Percentiles rank a stretch among this genome's conserved stretches.
Conservation (phyloP, 2,797 vertebrate species). For the Sebastes miniatus region DNA sequence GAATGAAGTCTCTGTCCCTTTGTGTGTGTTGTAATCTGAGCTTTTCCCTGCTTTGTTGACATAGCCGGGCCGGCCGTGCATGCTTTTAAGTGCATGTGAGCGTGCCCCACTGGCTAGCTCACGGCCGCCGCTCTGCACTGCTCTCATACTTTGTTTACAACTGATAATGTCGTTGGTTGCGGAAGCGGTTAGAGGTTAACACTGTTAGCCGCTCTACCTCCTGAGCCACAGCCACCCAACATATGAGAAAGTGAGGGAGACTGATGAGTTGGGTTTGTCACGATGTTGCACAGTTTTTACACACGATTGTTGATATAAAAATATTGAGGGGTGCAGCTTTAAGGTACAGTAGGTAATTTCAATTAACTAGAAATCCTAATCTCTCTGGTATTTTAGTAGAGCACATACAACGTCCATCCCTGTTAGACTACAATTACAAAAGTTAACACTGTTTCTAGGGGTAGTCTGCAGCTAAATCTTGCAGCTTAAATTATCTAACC, state of each 20-base stretch:
- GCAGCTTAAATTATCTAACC: not conserved
- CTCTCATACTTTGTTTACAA: rapidly evolving
- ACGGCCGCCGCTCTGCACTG: not conserved
- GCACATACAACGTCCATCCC: not conserved
- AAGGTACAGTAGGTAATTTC: not conserved
- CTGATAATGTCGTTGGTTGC: rapidly evolving
- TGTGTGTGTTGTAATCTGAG: not conserved
- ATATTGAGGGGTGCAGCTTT: rapidly evolving
- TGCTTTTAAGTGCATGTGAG: not conserved
- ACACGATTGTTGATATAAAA: not conserved
- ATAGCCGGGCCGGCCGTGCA: not conserved
- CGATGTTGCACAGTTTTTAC: not conserved
- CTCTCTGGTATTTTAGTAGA: not conserved
- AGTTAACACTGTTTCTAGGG: not conserved
- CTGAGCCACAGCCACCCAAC: too few species aligned
- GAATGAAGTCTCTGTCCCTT: not conserved
- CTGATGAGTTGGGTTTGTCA: not conserved
- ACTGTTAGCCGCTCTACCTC: not conserved
- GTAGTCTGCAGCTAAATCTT: not conserved
- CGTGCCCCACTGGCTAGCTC: not conserved
- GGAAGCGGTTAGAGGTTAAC: not conserved
- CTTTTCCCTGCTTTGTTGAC: not conserved
- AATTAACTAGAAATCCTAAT: not conserved
- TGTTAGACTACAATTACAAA: not conserved
- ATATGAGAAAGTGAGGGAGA: not conserved